Percentiles rank a stretch among this genome's conserved stretches.
Evolutionary conservation across 2,797 vertebrate genomes (phyloP).

Genomic region (Tokudaia tokunoshimensis): DNA sequence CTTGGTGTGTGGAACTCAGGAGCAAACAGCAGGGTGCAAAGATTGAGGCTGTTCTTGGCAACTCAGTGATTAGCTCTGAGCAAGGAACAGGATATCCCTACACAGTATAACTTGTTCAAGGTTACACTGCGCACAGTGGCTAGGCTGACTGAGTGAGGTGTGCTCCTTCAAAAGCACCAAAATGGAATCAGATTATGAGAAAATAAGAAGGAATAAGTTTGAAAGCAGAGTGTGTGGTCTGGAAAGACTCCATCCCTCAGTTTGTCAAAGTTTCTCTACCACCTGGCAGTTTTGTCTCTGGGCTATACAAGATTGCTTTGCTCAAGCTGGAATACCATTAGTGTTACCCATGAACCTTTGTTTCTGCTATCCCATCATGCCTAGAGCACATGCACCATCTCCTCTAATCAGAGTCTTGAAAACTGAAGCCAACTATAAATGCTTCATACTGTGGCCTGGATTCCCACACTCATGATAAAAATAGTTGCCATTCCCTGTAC

Average conservation of each 20-base stretch:
- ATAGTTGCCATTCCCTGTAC: neutral
- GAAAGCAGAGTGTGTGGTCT: neutral
- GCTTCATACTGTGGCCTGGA: neutral
- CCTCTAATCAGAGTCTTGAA: neutral
- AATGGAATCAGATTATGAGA: neutral
- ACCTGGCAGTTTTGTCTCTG: neutral
- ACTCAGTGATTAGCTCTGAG: neutral
- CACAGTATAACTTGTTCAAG: neutral
- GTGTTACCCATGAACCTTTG: neutral
- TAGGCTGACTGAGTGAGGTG: neutral
- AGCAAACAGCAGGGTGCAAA: neutral
- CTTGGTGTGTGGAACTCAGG: neutral
- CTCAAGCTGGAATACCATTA: neutral
- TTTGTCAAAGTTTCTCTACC: neutral
- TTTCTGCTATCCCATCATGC: neutral
- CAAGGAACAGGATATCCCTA: neutral
- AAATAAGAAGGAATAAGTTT: neutral
- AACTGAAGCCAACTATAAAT: neutral
- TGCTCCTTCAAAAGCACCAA: neutral
- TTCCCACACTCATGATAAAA: neutral
- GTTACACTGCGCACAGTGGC: fast-evolving
- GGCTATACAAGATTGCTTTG: neutral
- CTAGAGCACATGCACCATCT: neutral
- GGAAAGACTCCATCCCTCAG: neutral
- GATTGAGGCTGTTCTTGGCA: neutral